Conservation (phyloP, 2,888 invertebrate species). For the Arrhopalites spinosus region DNA sequence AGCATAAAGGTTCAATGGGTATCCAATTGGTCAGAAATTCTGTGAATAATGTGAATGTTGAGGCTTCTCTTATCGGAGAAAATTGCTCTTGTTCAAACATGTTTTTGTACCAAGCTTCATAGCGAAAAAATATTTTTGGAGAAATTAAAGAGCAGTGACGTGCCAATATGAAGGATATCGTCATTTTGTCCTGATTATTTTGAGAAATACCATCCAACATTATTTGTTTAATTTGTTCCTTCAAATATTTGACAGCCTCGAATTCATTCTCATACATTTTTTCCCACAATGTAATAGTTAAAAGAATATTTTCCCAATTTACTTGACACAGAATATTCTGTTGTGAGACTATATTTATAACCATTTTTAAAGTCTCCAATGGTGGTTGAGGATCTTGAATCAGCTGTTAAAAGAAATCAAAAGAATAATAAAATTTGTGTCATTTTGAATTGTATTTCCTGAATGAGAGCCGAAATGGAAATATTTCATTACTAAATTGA, state of each 20-base stretch:
- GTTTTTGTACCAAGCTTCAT: slow-evolving; percentile 52
- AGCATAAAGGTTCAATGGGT: slow-evolving; percentile 51
- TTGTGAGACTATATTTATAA: slow-evolving; percentile 21
- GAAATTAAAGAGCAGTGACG: slow-evolving; percentile 52
- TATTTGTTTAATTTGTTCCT: slow-evolving; percentile 41
- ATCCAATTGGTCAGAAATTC: slow-evolving; percentile 45
- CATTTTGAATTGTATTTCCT: background rate
- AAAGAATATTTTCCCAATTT: slow-evolving; percentile 51
- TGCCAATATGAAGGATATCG: slow-evolving; percentile 49
- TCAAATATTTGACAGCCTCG: slow-evolving; percentile 41
- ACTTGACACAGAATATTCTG: background rate
- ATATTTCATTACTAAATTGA: slow-evolving; percentile 23
- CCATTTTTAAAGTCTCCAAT: slow-evolving; percentile 35
- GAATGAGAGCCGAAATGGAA: background rate
- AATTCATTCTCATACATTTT: slow-evolving; percentile 29
- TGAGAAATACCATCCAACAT: slow-evolving; percentile 44
- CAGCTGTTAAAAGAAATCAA: slow-evolving; percentile 37
- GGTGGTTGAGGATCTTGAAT: slow-evolving; percentile 37
- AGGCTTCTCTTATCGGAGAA: slow-evolving; percentile 46
- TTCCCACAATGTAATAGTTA: slow-evolving; percentile 44
- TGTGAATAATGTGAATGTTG: slow-evolving; percentile 44
- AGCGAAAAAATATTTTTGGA: slow-evolving; percentile 47
- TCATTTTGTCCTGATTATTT: slow-evolving; percentile 39
- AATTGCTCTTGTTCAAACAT: slow-evolving; percentile 47
- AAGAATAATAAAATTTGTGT: background rate